These are phyloP conservation scores for Sisyra nigra DNA, from an alignment of 2,888 invertebrate species.

Conservation along the genomic window DNA sequence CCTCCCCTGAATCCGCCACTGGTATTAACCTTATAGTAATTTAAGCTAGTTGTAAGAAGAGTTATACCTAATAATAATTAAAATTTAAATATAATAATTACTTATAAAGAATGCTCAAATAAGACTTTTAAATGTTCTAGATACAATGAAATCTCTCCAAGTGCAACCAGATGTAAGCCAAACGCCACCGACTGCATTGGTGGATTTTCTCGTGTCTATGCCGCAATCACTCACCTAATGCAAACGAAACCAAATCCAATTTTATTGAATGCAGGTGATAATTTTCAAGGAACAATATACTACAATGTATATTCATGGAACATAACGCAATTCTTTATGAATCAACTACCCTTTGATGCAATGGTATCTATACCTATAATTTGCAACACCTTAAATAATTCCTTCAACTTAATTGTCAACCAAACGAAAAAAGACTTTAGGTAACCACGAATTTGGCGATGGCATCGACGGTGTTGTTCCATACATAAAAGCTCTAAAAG, in stretches of 20 bases:
- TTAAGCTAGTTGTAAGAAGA: too few relatives aligned
- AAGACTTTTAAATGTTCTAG: constrained; percentile 28
- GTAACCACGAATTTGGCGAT: constrained; percentile 80
- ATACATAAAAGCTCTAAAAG: constrained; percentile 43
- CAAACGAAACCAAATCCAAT: constrained; percentile 32
- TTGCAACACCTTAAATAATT: too few relatives aligned
- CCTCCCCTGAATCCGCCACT: too few relatives aligned
- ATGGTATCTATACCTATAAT: too few relatives aligned
- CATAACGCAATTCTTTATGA: constrained; percentile 58
- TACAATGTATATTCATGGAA: constrained; percentile 58
- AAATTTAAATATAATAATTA: too few relatives aligned
- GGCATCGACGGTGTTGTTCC: constrained; percentile 53
- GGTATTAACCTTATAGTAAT: too few relatives aligned
- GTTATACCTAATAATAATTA: too few relatives aligned
- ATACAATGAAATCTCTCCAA: constrained; percentile 34
- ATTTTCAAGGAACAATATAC: constrained; percentile 76
- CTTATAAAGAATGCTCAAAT: too few relatives aligned
- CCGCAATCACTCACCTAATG: constrained; percentile 32
- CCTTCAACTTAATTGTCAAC: too few relatives aligned
- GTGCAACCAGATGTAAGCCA: constrained; percentile 36
- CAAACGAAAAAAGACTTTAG: constrained; percentile 51
- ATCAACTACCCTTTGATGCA: constrained; percentile 56
- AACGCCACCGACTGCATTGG: constrained; percentile 41
- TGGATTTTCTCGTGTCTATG: constrained; percentile 48
- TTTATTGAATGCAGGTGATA: constrained; percentile 68